phyloP scores from a whole-genome alignment of 1,140 invertebrate species.

The Lethrus apterus region DNA sequence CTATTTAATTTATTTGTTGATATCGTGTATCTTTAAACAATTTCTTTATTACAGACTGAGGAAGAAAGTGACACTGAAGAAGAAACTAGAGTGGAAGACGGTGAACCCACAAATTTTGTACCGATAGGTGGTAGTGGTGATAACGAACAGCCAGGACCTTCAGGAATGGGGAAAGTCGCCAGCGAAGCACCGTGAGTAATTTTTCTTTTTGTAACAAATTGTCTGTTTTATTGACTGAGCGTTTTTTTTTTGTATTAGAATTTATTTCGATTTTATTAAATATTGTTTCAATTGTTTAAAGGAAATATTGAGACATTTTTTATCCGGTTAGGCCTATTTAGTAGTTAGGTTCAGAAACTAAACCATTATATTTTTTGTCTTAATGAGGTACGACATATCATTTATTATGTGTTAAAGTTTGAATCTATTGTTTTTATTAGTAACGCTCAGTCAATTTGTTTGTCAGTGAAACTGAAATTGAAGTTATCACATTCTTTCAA shows the following conservation, averaged over 20 bases:
- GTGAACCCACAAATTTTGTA: slow-evolving; percentile 44
- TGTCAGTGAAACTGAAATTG: no score
- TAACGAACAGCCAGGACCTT: slow-evolving; percentile 46
- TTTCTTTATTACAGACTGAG: slow-evolving; percentile 26
- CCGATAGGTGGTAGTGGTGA: slow-evolving; percentile 46
- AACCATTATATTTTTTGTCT: no score
- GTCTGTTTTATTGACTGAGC: background rate
- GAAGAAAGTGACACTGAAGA: slow-evolving; percentile 29
- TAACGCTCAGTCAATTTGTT: no score
- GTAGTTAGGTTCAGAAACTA: no score
- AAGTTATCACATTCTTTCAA: no score
- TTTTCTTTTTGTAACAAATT: slow-evolving; percentile 24
- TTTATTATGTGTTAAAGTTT: no score
- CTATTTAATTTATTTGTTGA: slow-evolving; percentile 1
- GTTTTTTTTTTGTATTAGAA: background rate
- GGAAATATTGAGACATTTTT: background rate
- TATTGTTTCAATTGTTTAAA: slow-evolving; percentile 12
- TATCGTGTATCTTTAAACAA: background rate
- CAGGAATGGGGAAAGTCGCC: slow-evolving; percentile 46
- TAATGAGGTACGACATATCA: no score
- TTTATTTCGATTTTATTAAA: no score
- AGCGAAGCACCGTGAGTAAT: slow-evolving; percentile 52
- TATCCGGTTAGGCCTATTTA: background rate
- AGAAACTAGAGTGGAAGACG: slow-evolving; percentile 26
- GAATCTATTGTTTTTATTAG: no score